These are phyloP conservation scores for Elmis aenea DNA, from an alignment of 2,888 invertebrate genomes.

Conservation along the genomic window DNA sequence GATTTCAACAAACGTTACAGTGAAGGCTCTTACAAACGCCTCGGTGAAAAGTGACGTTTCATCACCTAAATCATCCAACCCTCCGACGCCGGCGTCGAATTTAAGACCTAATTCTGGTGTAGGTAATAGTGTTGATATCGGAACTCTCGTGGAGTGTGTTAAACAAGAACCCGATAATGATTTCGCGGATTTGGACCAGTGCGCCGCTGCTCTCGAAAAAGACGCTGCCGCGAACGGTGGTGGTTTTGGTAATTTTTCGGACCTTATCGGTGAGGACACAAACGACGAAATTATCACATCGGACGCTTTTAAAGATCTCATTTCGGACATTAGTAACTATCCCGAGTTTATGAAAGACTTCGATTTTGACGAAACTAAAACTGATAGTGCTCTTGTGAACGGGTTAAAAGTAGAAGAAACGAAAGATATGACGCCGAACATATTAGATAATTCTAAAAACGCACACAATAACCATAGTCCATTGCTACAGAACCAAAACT, in stretches of 20 bases:
- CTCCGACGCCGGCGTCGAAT: constrained; percentile 41
- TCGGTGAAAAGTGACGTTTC: constrained; percentile 58
- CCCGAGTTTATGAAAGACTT: constrained; percentile 79
- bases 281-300: constrained; percentile 71
- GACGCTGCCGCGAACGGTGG: constrained; percentile 69
- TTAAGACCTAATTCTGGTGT: constrained; percentile 38
- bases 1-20: constrained; percentile 88
- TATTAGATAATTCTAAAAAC: constrained; percentile 24
- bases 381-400: constrained; percentile 23
- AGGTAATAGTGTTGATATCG: constrained; percentile 50
- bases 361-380: constrained; percentile 63
- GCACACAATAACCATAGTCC: constrained; percentile 37
- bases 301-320: constrained; percentile 78
- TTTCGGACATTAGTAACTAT: constrained; percentile 80
- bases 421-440: constrained; percentile 33
- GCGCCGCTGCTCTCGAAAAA: constrained; percentile 80
- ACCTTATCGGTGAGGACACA: constrained; percentile 79
- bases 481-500: constrained; percentile 36
- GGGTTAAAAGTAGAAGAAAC: constrained; percentile 41
- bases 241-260: constrained; percentile 72
- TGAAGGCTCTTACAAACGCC: constrained; percentile 72
- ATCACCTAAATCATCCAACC: constrained; percentile 50
- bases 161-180: constrained; percentile 69
- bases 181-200: constrained; percentile 79
- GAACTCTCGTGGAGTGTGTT: constrained; percentile 69